Conservation (phyloP, 2,797 vertebrate species). For the Chaenodraco wilsoni region DNA sequence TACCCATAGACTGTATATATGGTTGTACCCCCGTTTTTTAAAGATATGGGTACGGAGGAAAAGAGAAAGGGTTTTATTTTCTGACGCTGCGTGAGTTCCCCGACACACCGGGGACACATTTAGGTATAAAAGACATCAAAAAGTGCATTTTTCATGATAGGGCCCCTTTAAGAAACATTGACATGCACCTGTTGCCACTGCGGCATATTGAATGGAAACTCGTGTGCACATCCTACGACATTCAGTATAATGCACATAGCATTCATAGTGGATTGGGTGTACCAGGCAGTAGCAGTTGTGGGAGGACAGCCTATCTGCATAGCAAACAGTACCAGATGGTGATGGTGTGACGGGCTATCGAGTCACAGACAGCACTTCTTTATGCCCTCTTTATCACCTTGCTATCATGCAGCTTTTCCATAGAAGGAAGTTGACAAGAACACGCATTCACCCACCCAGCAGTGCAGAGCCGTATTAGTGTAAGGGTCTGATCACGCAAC, state of each 20-base stretch:
- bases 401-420: constrained; percentile 42
- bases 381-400: constrained; percentile 66
- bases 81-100: no score
- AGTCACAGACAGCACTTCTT: constrained; percentile 49
- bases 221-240: neutral
- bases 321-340: constrained; percentile 58
- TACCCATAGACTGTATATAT: no score
- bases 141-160: no score
- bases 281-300: constrained; percentile 15
- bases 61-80: no score
- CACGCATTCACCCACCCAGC: constrained; percentile 35
- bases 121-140: no score
- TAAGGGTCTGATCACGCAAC: constrained; percentile 17
- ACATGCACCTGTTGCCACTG: constrained; percentile 10
- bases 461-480: constrained; percentile 16
- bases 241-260: constrained; percentile 21
- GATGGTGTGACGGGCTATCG: constrained; percentile 42
- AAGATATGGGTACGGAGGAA: no score
- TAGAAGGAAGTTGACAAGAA: constrained; percentile 46
- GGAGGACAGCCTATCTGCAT: constrained; percentile 44
- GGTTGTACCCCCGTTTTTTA: no score
- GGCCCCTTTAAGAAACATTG: constrained; percentile 9
- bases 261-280: constrained; percentile 29
- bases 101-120: no score
- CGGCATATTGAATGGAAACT: neutral